Base-by-base conservation (phyloP, 2,113 vertebrate genomes). In the Nettapus auritus region DNA sequence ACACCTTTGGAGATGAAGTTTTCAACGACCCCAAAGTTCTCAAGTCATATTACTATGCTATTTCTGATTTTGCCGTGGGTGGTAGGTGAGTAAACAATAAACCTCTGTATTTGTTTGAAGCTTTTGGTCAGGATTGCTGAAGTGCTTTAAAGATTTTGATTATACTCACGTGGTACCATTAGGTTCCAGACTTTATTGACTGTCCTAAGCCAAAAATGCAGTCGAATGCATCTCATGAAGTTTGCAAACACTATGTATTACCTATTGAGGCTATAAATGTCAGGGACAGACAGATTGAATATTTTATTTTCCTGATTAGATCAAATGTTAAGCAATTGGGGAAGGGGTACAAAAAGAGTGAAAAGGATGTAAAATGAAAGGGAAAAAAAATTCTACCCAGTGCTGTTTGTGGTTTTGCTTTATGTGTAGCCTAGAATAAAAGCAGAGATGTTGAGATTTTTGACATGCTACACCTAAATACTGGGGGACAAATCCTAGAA, bases 11-110 rank as follows among this genome's bases (percentile, higher is more conserved):
- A 98, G 99, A 99, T 69, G 99, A 99, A 97, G 99, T 99, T 40
- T 99, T 99, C 97, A 99, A 99, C 4, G 99, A 99, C 90, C 99
- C 99, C 50, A 99, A 99, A 96, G 99, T 99, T 95, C 99, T 99
- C 62, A 99, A 99, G 97, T 99, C 99, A 31, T 99, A 99, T 82
- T 99, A 99, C 96, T 99, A 99, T 34, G 99, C 99, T 10, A 99
- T 99, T 98, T 99, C 99, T 3, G 99, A 99, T 97, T 99, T 99
- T 79, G 99, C 99, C 5, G 99, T 99, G 80, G 99, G 99, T 82
- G 99, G 99, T 97, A 99, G 99, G 99, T 99, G 94, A 98, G 98
- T 97, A 89, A 77, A 28, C 88, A 67, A 36, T 52, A 88, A 91
- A 87, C 33, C 31, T 79, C 38, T 53, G 31, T 83, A 28, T 40